A percentile compares a stretch with the other conserved stretches of the same genome.
These are phyloP conservation scores for Diorhabda carinulata DNA, from an alignment of 1,140 invertebrate species.

Conservation along the genomic window DNA sequence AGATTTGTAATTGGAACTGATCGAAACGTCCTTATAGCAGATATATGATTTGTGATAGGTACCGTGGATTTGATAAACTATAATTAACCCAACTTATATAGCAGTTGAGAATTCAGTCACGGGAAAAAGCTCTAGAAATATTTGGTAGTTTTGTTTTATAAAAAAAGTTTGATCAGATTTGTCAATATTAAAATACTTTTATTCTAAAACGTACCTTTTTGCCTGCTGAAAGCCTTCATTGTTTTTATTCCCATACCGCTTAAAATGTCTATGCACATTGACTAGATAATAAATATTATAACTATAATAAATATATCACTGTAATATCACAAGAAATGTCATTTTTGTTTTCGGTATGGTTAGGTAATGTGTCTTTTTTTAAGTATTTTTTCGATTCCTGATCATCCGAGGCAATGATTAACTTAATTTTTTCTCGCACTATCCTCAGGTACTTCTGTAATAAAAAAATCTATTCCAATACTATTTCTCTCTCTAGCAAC, in stretches of 20 bases:
- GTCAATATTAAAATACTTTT: neutral
- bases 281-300: slow-evolving; percentile 36
- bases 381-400: neutral
- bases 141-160: no score
- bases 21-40: no score
- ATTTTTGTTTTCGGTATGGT: slow-evolving; percentile 7
- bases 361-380: neutral
- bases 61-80: no score
- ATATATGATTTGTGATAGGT: no score
- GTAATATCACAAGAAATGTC: slow-evolving; percentile 23
- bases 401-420: slow-evolving; percentile 10
- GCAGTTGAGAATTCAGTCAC: no score
- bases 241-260: slow-evolving; percentile 53
- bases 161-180: no score
- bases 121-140: no score
- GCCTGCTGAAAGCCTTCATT: slow-evolving; percentile 52
- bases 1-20: no score
- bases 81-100: no score
- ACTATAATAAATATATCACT: slow-evolving; percentile 21
- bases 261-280: slow-evolving; percentile 48
- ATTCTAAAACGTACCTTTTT: slow-evolving; percentile 46
- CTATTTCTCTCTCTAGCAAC: no score
- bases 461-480: neutral
- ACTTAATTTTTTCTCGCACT: slow-evolving; percentile 6
- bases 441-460: slow-evolving; percentile 11